Percentiles rank a stretch among this genome's conserved stretches.
These are phyloP conservation scores for Antheraea assamensis DNA, from an alignment of 2,888 invertebrate species.

Conservation along the genomic window DNA sequence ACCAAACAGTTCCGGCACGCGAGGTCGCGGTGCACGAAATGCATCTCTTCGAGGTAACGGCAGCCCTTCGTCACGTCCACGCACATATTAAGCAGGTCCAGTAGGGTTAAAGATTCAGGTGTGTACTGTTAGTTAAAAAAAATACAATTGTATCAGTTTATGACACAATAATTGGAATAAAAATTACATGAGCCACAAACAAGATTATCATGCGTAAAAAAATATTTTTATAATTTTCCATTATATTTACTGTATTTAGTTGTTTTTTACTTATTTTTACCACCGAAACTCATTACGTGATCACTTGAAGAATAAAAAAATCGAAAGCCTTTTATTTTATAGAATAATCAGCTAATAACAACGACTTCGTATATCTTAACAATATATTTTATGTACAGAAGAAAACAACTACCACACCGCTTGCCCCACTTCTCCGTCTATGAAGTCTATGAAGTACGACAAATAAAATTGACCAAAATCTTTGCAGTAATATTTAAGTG, in stretches of 20 bases:
- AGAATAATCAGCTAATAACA: too few species aligned
- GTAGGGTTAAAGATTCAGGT: conserved; percentile 86
- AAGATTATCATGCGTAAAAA: too few species aligned
- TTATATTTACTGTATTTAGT: too few species aligned
- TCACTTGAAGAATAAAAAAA: neutral
- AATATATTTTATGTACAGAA: too few species aligned
- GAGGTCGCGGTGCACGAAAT: conserved; percentile 98
- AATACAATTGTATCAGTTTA: neutral
- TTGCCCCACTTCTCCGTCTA: too few species aligned
- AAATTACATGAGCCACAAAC: neutral
- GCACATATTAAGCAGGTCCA: conserved; percentile 95
- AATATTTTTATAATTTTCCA: too few species aligned
- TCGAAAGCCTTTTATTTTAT: too few species aligned
- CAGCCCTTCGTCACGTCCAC: conserved; percentile 98
- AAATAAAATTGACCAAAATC: too few species aligned
- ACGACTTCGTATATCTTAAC: too few species aligned
- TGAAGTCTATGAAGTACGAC: too few species aligned
- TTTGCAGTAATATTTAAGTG: too few species aligned
- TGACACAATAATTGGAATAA: neutral
- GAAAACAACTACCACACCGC: too few species aligned
- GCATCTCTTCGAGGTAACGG: conserved; percentile 97
- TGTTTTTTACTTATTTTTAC: neutral
- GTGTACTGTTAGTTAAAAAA: conserved; percentile 72
- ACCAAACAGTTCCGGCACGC: conserved; percentile 98
- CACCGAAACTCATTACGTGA: neutral